phyloP scores from a whole-genome alignment of 2,888 invertebrate species.

The Dinocampus coccinellae region DNA sequence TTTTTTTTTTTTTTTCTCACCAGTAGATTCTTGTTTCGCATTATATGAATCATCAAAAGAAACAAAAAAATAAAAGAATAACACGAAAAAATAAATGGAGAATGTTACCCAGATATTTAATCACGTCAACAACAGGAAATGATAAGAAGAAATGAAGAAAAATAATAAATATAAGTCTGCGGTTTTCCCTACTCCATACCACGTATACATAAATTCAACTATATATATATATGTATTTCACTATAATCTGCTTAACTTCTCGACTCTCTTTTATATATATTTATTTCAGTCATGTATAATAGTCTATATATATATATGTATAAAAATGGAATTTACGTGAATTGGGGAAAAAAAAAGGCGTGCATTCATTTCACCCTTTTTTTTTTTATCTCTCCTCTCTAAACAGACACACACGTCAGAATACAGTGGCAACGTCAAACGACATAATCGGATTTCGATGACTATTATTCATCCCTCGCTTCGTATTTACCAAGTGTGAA shows the following conservation, averaged over 20 bases:
- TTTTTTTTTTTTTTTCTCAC: slow-evolving; percentile 15
- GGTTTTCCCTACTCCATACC: slow-evolving; percentile 16
- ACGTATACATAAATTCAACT: neutral
- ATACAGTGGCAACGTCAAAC: slow-evolving; percentile 27
- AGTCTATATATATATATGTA: neutral
- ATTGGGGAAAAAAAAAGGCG: slow-evolving; percentile 29
- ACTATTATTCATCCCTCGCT: slow-evolving; percentile 31
- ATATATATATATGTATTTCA: neutral
- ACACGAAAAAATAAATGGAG: neutral
- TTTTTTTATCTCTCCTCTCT: neutral
- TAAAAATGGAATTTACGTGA: slow-evolving; percentile 12
- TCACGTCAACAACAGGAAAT: slow-evolving; percentile 10
- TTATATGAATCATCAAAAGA: neutral
- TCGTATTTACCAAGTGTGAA: slow-evolving; percentile 39
- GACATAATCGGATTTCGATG: slow-evolving; percentile 53
- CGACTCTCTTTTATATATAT: slow-evolving; percentile 10
- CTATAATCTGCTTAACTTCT: slow-evolving; percentile 22
- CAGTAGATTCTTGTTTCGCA: slow-evolving; percentile 17
- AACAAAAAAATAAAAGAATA: neutral
- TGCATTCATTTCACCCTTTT: slow-evolving; percentile 33
- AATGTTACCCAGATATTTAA: slow-evolving; percentile 9
- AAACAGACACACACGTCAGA: slow-evolving; percentile 13
- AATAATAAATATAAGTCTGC: slow-evolving; percentile 1
- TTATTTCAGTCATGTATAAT: neutral
- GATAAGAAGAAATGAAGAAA: no score